Conservation (phyloP, 2,797 vertebrate species). For the Cossypha polioptera region DNA sequence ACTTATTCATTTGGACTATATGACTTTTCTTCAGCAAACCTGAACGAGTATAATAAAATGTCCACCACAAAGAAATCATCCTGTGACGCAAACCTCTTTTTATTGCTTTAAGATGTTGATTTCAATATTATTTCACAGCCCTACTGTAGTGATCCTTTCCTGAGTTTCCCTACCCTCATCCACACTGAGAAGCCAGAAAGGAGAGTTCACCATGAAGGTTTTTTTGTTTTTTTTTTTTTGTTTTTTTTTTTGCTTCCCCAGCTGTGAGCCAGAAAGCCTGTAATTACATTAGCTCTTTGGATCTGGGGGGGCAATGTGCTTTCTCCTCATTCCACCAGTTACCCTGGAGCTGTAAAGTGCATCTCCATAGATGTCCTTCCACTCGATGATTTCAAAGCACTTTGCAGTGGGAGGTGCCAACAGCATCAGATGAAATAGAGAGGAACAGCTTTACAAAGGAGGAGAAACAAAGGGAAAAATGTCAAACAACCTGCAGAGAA, state of each 20-base stretch:
- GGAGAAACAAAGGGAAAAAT: neutral
- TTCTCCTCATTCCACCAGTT: neutral
- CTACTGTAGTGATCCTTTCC: neutral
- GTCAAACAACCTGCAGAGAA: neutral
- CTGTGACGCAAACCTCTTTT: neutral
- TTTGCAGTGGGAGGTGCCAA: neutral
- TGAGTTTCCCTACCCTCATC: neutral
- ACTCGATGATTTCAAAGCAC: accelerated
- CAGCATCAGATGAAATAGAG: neutral
- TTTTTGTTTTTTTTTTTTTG: neutral
- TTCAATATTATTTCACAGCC: neutral
- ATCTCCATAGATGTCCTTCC: neutral
- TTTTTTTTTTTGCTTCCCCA: neutral
- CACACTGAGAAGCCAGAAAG: neutral
- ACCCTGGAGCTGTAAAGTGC: neutral
- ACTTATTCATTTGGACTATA: neutral
- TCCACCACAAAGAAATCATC: neutral
- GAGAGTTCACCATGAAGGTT: neutral
- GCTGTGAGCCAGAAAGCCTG: neutral
- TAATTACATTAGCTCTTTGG: neutral
- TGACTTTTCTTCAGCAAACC: neutral
- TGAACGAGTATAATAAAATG: neutral
- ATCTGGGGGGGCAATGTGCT: neutral
- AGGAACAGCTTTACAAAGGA: neutral
- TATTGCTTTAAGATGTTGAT: neutral